phyloP scores from a whole-genome alignment of 2,797 vertebrate genomes.

The Gambusia yucatana region DNA sequence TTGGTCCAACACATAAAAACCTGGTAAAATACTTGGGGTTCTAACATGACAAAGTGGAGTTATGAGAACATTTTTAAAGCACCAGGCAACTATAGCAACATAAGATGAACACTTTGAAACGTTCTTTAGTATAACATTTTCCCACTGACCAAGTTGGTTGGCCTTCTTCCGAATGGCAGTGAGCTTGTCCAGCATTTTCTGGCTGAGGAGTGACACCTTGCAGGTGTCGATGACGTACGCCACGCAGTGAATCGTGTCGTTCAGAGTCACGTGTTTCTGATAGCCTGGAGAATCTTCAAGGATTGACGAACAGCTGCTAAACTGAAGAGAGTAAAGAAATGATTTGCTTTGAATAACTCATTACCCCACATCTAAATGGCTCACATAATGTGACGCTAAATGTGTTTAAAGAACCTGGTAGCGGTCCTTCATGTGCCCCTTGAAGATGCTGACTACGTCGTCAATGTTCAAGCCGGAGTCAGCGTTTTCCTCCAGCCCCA shows the following conservation, averaged over 20 bases:
- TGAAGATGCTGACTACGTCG: constrained; percentile 72
- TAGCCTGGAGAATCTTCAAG: constrained; percentile 43
- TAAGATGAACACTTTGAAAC: no score
- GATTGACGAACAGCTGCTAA: constrained; percentile 59
- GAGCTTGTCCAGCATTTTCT: constrained; percentile 68
- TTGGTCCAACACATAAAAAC: neutral
- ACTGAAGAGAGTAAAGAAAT: constrained; percentile 45
- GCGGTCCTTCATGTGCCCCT: constrained; percentile 73
- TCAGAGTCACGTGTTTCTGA: constrained; percentile 42
- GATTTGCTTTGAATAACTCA: neutral
- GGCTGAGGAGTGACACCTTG: constrained; percentile 61
- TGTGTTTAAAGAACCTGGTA: constrained; percentile 49
- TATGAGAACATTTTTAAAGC: neutral
- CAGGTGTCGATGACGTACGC: constrained; percentile 69
- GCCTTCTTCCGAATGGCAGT: constrained; percentile 60
- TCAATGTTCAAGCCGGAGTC: constrained; percentile 70
- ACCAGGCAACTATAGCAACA: neutral
- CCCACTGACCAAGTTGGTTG: constrained; percentile 67
- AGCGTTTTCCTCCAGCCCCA: constrained; percentile 75
- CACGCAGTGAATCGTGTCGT: constrained; percentile 72
- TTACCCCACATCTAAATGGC: neutral
- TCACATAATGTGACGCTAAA: neutral
- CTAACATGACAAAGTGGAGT: neutral
- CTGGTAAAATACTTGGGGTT: neutral
- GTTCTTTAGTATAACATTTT: neutral